A percentile compares a stretch with the other conserved stretches of the same genome.
phyloP scores from a whole-genome alignment of 1,140 invertebrate species.

The Calephelis nemesis region DNA sequence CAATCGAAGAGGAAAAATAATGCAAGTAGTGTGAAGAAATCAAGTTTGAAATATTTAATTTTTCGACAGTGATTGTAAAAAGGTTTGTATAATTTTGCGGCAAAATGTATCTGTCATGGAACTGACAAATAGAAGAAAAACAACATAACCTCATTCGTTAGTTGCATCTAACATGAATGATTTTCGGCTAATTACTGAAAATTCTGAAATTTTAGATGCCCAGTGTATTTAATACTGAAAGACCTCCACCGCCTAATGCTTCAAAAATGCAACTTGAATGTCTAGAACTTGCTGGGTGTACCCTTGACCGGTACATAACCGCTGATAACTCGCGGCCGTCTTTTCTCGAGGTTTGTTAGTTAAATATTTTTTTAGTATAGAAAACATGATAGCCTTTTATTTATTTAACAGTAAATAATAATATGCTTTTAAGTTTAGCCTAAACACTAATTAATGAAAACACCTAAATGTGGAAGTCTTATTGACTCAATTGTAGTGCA shows the following conservation, averaged over 20 bases:
- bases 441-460: too few species aligned
- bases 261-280: slow-evolving; percentile 82
- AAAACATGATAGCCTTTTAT: background rate
- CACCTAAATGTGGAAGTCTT: too few species aligned
- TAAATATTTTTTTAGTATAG: background rate
- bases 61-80: background rate
- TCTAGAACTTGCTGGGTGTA: slow-evolving; percentile 85
- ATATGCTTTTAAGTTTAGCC: too few species aligned
- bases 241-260: slow-evolving; percentile 51
- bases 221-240: slow-evolving; percentile 54
- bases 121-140: slow-evolving; percentile 2
- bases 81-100: background rate
- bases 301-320: slow-evolving; percentile 85
- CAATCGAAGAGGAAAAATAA: background rate
- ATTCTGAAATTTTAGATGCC: slow-evolving; percentile 57
- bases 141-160: slow-evolving; percentile 25
- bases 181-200: background rate
- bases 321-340: slow-evolving; percentile 86
- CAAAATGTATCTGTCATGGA: background rate
- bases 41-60: slow-evolving; percentile 1
- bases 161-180: background rate
- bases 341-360: slow-evolving; percentile 77
- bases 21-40: background rate
- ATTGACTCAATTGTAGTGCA: too few species aligned
- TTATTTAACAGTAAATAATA: too few species aligned